A percentile compares a stretch with the other conserved stretches of the same genome.
phyloP scores from a whole-genome alignment of 1,140 invertebrate genomes.

The Probaryconus sp. region DNA sequence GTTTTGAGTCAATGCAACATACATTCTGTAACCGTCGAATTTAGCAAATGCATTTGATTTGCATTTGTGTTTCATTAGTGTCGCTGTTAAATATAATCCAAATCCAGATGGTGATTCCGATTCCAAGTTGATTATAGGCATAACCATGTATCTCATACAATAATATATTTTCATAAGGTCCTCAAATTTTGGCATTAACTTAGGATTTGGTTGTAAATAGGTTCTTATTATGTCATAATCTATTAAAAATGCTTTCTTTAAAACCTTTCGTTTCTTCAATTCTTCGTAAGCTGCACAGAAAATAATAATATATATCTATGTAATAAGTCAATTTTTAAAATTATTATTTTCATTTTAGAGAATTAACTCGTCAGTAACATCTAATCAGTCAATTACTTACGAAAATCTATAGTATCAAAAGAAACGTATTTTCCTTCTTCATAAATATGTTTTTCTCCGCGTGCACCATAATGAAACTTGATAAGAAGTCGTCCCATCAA shows the following conservation, averaged over 20 bases:
- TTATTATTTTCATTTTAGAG: too few species aligned
- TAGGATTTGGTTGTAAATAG: background rate
- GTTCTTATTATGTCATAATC: background rate
- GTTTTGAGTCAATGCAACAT: background rate
- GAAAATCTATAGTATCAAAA: conserved; percentile 1
- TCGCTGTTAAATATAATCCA: conserved; percentile 7
- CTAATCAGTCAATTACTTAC: too few species aligned
- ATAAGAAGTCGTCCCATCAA: conserved; percentile 1
- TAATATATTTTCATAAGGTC: background rate
- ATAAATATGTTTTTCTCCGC: background rate
- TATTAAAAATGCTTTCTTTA: background rate
- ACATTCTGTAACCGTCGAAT: conserved; percentile 5
- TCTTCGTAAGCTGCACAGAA: background rate
- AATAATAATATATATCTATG: background rate
- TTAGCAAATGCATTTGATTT: background rate
- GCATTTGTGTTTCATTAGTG: background rate
- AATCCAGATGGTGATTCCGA: too few species aligned
- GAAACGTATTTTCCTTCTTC: background rate
- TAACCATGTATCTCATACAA: background rate
- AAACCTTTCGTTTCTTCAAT: background rate
- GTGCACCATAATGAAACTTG: background rate
- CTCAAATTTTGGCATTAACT: background rate
- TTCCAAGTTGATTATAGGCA: too few species aligned
- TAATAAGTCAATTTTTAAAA: too few species aligned
- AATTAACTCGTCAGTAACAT: too few species aligned